phyloP scores from a whole-genome alignment of 2,113 vertebrate genomes.

The Clarias macrocephalus region DNA sequence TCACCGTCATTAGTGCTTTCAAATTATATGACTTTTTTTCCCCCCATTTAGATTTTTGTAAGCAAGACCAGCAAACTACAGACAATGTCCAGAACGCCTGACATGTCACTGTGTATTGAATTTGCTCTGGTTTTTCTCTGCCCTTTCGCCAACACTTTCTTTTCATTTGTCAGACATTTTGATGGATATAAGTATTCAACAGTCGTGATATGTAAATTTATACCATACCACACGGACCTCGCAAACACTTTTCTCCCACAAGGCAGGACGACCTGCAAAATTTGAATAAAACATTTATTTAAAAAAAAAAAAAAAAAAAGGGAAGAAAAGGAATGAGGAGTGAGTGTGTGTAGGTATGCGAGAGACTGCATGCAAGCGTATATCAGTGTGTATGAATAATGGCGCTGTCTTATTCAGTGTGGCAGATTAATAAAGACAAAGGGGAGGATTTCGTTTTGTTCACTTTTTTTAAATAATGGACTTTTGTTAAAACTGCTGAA shows the following conservation, averaged over 20 bases:
- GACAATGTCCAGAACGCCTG: too few species aligned
- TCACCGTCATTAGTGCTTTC: not conserved
- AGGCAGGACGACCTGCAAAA: slow-evolving; percentile 7
- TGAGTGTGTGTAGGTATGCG: slow-evolving; percentile 17
- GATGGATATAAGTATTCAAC: slow-evolving; percentile 9
- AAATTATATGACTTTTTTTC: not conserved
- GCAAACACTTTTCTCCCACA: slow-evolving; percentile 17
- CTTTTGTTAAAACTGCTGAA: slow-evolving; percentile 40
- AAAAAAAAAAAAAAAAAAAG: not conserved
- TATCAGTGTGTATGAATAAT: slow-evolving; percentile 27
- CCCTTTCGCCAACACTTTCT: not conserved
- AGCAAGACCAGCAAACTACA: not conserved
- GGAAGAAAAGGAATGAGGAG: not conserved
- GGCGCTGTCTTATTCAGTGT: slow-evolving; percentile 18
- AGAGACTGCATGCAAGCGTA: not conserved
- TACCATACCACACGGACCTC: not conserved
- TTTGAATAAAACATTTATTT: slow-evolving; percentile 30
- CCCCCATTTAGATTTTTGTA: too few species aligned
- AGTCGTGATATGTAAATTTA: not conserved
- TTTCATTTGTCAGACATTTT: not conserved
- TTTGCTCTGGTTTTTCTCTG: not conserved
- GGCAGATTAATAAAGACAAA: slow-evolving; percentile 39
- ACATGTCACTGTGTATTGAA: not conserved
- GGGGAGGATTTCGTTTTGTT: slow-evolving; percentile 25
- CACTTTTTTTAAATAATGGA: slow-evolving; percentile 29